phyloP scores from a whole-genome alignment of 2,113 vertebrate species.

The Saguinus midas region DNA sequence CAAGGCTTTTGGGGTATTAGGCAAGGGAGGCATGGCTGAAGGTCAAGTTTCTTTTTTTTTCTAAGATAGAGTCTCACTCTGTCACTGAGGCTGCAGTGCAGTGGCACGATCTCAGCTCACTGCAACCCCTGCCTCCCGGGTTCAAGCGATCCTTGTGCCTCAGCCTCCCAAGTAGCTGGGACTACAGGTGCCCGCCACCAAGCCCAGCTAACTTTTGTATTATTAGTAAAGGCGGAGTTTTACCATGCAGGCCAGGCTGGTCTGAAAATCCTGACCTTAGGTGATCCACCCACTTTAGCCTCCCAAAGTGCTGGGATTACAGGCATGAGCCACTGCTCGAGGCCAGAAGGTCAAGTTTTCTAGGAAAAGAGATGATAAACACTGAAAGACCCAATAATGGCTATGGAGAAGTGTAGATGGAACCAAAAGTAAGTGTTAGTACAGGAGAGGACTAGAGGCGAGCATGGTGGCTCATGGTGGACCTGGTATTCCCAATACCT shows the following conservation, averaged over 20 bases:
- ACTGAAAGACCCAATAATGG: background rate
- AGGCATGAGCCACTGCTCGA: background rate
- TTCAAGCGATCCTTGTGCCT: background rate
- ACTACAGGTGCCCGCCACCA: background rate
- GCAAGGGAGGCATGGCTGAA: background rate
- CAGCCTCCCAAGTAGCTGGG: background rate
- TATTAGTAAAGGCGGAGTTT: background rate
- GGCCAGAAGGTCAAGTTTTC: background rate
- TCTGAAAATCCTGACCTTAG: background rate
- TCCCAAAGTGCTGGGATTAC: background rate
- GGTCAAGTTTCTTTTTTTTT: background rate
- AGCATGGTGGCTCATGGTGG: too few species aligned
- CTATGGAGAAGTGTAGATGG: background rate
- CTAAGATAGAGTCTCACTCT: background rate
- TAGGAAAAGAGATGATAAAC: background rate
- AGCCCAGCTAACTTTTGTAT: background rate
- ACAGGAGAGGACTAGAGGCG: background rate
- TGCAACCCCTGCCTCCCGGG: background rate
- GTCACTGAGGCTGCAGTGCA: background rate
- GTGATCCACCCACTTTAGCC: background rate
- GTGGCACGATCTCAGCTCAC: background rate
- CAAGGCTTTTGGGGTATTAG: background rate
- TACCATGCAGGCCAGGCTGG: background rate
- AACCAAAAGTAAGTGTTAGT: background rate
- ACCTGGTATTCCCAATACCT: too few species aligned